phyloP scores from a whole-genome alignment of 2,888 invertebrate species.

The Gibbula magus region DNA sequence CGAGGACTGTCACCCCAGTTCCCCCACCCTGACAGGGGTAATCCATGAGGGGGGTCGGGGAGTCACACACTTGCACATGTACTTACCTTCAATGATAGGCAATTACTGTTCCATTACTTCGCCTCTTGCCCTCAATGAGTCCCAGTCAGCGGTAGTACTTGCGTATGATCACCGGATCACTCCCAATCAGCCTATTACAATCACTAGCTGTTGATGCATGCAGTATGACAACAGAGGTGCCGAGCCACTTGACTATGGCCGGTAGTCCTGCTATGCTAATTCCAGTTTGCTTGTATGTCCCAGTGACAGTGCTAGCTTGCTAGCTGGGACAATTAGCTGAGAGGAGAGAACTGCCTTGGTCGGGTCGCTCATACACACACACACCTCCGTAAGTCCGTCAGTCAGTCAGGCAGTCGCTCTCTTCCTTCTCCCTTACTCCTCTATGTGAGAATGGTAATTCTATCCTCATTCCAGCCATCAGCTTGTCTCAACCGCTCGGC shows the following conservation, averaged over 20 bases:
- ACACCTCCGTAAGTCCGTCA: background rate
- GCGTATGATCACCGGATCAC: conserved; percentile 18
- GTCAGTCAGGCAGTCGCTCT: background rate
- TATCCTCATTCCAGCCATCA: conserved; percentile 23
- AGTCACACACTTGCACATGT: conserved; percentile 3
- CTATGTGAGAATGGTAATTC: conserved; percentile 22
- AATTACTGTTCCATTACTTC: conserved; percentile 14
- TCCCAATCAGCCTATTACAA: conserved; percentile 16
- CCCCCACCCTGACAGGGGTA: background rate
- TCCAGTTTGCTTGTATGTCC: background rate
- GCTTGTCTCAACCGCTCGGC: conserved; percentile 12
- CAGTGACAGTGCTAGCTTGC: background rate
- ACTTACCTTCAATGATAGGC: conserved; percentile 15
- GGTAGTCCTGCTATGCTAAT: conserved; percentile 20
- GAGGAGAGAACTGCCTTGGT: background rate
- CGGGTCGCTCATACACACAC: too few species aligned
- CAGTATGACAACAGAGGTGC: conserved; percentile 7
- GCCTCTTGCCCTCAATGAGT: conserved; percentile 13
- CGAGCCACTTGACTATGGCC: background rate
- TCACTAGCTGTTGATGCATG: conserved; percentile 17
- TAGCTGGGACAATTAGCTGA: conserved; percentile 12
- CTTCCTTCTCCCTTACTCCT: conserved; percentile 18
- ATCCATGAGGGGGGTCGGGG: background rate
- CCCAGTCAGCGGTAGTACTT: background rate
- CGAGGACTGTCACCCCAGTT: background rate